Evolutionary conservation across 2,113 vertebrate species (phyloP).

Genomic region (Pristiophorus japonicus): DNA sequence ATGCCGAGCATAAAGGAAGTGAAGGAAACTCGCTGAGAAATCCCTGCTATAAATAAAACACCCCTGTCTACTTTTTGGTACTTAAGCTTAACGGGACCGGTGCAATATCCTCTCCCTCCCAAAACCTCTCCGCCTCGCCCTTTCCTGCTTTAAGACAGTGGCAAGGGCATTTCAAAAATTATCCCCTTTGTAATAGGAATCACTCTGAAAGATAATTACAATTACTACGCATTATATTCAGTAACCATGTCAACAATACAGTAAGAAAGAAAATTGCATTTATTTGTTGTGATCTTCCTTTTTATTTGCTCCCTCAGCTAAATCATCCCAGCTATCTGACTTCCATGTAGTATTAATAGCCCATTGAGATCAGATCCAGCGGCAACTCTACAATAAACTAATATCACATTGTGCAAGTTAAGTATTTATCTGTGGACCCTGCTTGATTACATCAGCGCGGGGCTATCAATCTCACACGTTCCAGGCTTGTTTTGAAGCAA

Average conservation of each 20-base stretch:
- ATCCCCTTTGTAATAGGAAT: background rate
- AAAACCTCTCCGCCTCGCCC: too few relatives aligned
- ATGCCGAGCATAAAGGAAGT: background rate
- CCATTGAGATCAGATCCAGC: background rate
- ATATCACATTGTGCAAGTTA: conserved; percentile 28
- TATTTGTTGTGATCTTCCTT: background rate
- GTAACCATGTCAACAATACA: background rate
- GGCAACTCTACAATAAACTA: background rate
- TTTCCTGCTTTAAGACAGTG: too few relatives aligned
- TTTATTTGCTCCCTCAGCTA: conserved; percentile 9
- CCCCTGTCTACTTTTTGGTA: background rate
- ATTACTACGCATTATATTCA: background rate
- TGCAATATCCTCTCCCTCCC: conserved; percentile 8
- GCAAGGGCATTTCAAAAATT: conserved; percentile 10
- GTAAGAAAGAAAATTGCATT: too few relatives aligned
- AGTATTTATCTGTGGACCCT: background rate
- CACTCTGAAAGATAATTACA: conserved; percentile 16
- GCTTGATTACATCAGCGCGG: background rate
- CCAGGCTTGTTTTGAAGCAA: background rate
- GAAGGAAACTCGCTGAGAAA: background rate
- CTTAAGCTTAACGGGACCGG: background rate
- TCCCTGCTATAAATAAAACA: background rate
- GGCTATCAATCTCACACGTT: background rate
- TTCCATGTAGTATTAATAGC: background rate
- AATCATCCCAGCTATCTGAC: background rate